Conservation (phyloP, 2,113 vertebrate genomes). For the Uria aalge region DNA sequence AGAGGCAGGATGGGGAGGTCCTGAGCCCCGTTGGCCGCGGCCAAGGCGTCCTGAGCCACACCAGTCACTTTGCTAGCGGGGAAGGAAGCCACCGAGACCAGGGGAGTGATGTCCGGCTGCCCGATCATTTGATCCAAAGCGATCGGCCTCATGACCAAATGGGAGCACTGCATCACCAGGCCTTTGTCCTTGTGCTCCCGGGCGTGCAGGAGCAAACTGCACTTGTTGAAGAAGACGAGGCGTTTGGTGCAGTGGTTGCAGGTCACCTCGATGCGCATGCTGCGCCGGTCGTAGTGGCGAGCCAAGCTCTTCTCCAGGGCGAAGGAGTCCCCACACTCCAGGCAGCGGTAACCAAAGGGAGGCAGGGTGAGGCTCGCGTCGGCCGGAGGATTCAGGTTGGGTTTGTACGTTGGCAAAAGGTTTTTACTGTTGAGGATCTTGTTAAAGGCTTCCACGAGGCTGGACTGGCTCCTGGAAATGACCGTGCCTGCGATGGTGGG, state of each 20-base stretch:
- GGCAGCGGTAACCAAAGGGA: conserved; percentile 85
- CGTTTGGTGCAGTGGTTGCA: conserved; percentile 95
- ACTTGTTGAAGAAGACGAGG: conserved; percentile 98
- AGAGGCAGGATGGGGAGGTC: conserved; percentile 80
- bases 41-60: conserved; percentile 58
- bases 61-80: conserved; percentile 25
- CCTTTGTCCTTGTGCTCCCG: conserved; percentile 96
- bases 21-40: not conserved
- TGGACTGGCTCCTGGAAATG: conserved; percentile 92
- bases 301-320: conserved; percentile 92
- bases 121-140: conserved; percentile 94
- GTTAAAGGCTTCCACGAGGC: conserved; percentile 94
- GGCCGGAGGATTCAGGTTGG: conserved; percentile 82
- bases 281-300: conserved; percentile 91
- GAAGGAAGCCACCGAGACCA: conserved; percentile 65
- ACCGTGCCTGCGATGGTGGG: conserved; percentile 79
- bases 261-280: conserved; percentile 94
- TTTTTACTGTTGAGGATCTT: conserved; percentile 97
- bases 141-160: conserved; percentile 92
- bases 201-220: conserved; percentile 92
- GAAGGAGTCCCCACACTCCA: conserved; percentile 93
- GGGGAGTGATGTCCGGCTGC: conserved; percentile 81
- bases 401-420: conserved; percentile 89
- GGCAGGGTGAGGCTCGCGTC: conserved; percentile 87
- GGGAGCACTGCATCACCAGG: conserved; percentile 97